Evolutionary conservation across 2,113 vertebrate species (phyloP).

Genomic region (Natator depressus): DNA sequence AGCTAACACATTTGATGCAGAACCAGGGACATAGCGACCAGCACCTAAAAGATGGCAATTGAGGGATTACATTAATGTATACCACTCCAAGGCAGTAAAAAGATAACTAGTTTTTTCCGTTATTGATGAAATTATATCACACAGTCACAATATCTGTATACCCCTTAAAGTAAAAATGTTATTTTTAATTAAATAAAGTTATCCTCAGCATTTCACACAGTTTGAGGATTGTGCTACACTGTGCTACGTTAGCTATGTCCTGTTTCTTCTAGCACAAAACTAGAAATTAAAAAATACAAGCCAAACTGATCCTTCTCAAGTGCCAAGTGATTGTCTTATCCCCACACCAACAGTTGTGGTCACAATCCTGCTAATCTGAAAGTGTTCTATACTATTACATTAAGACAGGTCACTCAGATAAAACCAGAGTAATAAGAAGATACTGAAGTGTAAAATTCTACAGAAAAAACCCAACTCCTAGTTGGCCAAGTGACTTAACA

Average conservation of each 20-base stretch:
- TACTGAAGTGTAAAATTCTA: neutral
- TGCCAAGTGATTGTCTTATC: neutral
- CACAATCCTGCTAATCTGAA: neutral
- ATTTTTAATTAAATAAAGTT: neutral
- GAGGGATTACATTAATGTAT: neutral
- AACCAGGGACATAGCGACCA: constrained; percentile 93
- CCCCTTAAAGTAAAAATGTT: neutral
- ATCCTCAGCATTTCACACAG: neutral
- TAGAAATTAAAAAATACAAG: neutral
- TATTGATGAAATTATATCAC: neutral
- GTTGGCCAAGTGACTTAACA: neutral
- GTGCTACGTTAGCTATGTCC: neutral
- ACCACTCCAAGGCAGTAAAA: neutral
- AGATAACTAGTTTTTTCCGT: neutral
- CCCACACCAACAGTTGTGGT: neutral
- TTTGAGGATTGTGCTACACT: neutral
- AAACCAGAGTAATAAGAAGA: neutral
- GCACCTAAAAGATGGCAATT: constrained; percentile 78
- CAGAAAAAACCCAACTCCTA: neutral
- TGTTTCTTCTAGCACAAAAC: neutral
- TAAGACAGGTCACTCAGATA: neutral
- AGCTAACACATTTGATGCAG: constrained; percentile 58
- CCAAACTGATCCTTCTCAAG: neutral
- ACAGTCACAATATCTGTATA: neutral
- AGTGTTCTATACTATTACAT: neutral